Evolutionary conservation across 2,797 vertebrate genomes (phyloP).

Genomic region (Acestrorhynchus altus): DNA sequence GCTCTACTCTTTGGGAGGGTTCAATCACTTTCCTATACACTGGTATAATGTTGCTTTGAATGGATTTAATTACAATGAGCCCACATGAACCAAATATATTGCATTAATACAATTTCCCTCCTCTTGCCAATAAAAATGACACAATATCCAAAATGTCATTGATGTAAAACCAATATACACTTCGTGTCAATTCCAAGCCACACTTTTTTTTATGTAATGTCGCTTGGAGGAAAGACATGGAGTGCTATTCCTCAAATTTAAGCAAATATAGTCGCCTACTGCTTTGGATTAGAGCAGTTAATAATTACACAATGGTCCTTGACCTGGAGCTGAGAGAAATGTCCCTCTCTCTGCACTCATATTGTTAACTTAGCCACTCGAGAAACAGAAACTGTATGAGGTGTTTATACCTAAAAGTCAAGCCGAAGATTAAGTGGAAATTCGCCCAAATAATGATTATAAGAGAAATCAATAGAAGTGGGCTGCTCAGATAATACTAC

Average conservation of each 20-base stretch:
- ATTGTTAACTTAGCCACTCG: constrained; percentile 31
- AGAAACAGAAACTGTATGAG: constrained; percentile 25
- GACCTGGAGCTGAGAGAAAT: constrained; percentile 63
- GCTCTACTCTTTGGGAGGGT: not conserved
- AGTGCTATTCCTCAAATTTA: not conserved
- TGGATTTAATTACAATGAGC: not conserved
- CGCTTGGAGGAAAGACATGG: not conserved
- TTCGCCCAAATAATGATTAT: not conserved
- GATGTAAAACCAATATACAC: not conserved
- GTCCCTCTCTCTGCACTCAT: constrained; percentile 42
- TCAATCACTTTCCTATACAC: not conserved
- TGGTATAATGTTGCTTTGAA: not conserved
- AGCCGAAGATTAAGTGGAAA: not conserved
- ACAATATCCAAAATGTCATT: not conserved
- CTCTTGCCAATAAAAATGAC: not conserved
- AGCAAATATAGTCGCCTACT: constrained; percentile 33
- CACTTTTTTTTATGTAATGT: not conserved
- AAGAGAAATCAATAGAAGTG: not conserved
- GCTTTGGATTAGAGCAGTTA: constrained; percentile 63
- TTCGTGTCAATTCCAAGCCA: not conserved
- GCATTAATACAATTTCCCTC: not conserved
- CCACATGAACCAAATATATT: not conserved
- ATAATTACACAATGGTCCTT: constrained; percentile 78
- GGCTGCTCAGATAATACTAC: too few species aligned
- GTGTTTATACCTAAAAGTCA: constrained; percentile 22